Base-by-base conservation (phyloP, 2,888 invertebrate genomes). In the Cyclophora punctaria region DNA sequence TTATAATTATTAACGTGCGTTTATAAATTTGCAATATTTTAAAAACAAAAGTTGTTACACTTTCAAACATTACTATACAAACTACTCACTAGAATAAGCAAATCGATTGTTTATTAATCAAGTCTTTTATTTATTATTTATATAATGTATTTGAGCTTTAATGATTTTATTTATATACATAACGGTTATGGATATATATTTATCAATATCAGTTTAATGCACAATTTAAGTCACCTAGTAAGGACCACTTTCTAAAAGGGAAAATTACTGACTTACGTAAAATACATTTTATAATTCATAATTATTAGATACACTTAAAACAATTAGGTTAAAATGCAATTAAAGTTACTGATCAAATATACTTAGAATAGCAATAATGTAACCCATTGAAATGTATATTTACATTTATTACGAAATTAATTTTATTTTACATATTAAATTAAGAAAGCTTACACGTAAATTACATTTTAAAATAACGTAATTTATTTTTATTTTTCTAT, bases 171-270 rank as follows among this genome's bases (percentile, higher is more conserved):
- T 73, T 86, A 85, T 85, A 59, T 83, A 85, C 81, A 82, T 64
- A 67, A 66, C 71, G 66, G 72, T 71, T 66, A 64, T 65, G 69
- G 68, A 73, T 70, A 74, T 70, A 62, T 60, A 63, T 68, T 73
- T 69, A 79, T 74, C 76, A 52, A 53, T 75, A 77, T 71, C 63
- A 73, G 68, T 83, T 84, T 87, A 87, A 86, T 84, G 82, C 84
- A 85, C 82, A 78, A 76, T 78, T 76, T 89, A 88, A 88, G 84
- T 88, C 86, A 86, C 84, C 83, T 88, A 86, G 70, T 77, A 81
- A 89, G 89, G 89, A 87, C 89, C 89, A 81, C 88, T 71, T 78
- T 81, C 86, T 86, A 87, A 81, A 66, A 73, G 82, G 73, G 64
- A 71, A 70, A 61, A 65, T 59, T 58, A 60, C 51, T 60, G 51